Evolutionary conservation across 2,888 invertebrate genomes (phyloP), one percentile per base, ranked within the genome.

Genomic region (Taphrorychus bicolor): DNA sequence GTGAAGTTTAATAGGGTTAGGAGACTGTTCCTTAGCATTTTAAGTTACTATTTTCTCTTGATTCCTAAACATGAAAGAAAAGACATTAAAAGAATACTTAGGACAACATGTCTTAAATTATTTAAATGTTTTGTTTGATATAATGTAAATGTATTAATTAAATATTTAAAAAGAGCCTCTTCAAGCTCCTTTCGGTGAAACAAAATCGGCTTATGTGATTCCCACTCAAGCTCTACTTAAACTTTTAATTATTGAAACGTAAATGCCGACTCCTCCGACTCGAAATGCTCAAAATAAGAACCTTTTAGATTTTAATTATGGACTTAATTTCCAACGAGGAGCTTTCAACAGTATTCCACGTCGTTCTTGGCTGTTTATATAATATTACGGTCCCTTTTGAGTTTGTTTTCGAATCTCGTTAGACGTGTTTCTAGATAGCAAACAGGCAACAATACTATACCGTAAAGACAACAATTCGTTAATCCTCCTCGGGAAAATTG

Each of bases 161-260:
- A 45, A 9, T 5, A 9, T 45, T 45, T 16, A 18, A 45, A 45
- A 45, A 45, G 14, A 32, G 7, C 40, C 40, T 32, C 11, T 32
- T 45, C 45, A 16, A 32, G 11, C 32, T 32, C 48, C 17, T 19
- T 19, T 48, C 18, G 16, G 18, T 3, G 16, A 51, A 51, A 51
- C 51, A 51, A 21, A 51, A 51, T 51, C 51, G 51, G 51, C 51
- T 51, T 51, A 51, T 51, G 22, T 14, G 19, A 51, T 51, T 51
- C 21, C 16, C 51, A 51, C 22, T 14, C 11, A 21, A 51, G 51
- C n/a, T 7, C 51, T 21, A 22, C 51, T 51, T 51, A 51, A 22
- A 51, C 22, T 22, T 51, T 51, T 51, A 51, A 51, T 51, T 51
- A 51, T 51, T 51, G 22, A 51, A 51, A 51, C 11, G 22, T 51